Base-by-base conservation (phyloP, 2,797 vertebrate genomes). In the Harpagifer antarcticus region DNA sequence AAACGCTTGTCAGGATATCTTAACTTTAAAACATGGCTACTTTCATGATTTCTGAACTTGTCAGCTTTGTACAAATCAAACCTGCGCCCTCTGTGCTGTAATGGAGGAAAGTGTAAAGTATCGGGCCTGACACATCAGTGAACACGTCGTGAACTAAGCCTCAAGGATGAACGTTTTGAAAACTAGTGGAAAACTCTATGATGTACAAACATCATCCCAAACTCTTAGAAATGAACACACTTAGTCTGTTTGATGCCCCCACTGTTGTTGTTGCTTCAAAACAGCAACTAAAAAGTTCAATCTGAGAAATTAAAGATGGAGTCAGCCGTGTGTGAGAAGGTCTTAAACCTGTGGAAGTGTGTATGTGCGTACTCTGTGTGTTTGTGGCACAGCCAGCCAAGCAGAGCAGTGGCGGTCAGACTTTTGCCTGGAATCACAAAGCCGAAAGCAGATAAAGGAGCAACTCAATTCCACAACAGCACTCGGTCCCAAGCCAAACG, bases 391-490 rank as follows among this genome's bases (percentile, higher is more conserved):
- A 79, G 63, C 68, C 88, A 81, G 52, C 89, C 87, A 83, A 91
- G 90, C 92, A 88, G 81, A 90, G 88, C 90, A 76, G 74, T 17
- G 54, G 84, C 81, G 89, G 89, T 89, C 89, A 81, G 86, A 91
- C 84, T 86, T 91, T 87, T 85, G 88, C 89, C 84, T 87, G 86
- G 82, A 90, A 92, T 90, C 84, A 87, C 84, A 88, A 90, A 87
- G 86, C 84, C 57, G 65, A 85, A 85, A 88, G 84, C 73, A 91
- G 92, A 94, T 93, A 92, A 94, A 90, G 90, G 79, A 90, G 86
- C 84, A 91, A 93, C 88, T 94, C 90, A 90, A 88, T 93, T 92
- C 93, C 83, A 90, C 87, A 81, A 89, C 90, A 87, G 90, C 70
- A 69, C 81, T 75, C 71, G 54, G 84, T 83, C 79, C 87, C 76